Evolutionary conservation across 35 echinoderm and acorn worm species (phyloP), one percentile per base, ranked within the genome.

Genomic region (Ophioderma brevispina): DNA sequence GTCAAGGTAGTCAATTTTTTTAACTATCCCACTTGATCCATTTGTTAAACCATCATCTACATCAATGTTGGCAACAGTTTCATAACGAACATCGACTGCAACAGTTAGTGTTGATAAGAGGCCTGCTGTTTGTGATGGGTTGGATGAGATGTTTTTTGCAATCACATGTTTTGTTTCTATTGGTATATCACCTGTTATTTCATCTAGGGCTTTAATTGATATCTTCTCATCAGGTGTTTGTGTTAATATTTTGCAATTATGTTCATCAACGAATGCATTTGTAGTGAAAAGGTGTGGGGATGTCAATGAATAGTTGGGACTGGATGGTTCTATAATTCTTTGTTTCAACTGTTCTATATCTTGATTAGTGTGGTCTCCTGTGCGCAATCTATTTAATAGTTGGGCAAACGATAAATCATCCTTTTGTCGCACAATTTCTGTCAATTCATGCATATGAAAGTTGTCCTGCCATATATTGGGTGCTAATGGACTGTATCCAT

Each of bases 11-110:
- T 82, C 36, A 82, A 90, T 90, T 55, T 82, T 33, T 75, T 75
- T 81, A 37, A 82, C 19, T 13, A 90, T 19, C 32, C 88, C 49
- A 30, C 36, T 75, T 39, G 88, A 49, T 10, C 88, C 88, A 90
- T 90, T 83, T 28, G 88, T 82, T 31, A 90, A 32, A 63, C 88
- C 88, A 90, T 90, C 88, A 37, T 90, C 77, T 75, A 90, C 80
- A 90, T 90, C 87, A 13, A 89, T 55, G 76, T 89, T 89, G 0
- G 76, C 88, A 63, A 81, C 55, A 83, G 36, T 82, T 35, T 90
- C 88, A 90, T 82, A 90, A 18, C 33, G 38, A 4, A 76, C 13
- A 75, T 90, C 32, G 10, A 83, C 79, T 32, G 79, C 88, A 63
- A 82, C 32, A 63, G 33, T 81, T 39, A 89, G 41, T 8, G 0